Evolutionary conservation across 1,140 invertebrate genomes (phyloP).

Genomic region (Calliphora vicina): DNA sequence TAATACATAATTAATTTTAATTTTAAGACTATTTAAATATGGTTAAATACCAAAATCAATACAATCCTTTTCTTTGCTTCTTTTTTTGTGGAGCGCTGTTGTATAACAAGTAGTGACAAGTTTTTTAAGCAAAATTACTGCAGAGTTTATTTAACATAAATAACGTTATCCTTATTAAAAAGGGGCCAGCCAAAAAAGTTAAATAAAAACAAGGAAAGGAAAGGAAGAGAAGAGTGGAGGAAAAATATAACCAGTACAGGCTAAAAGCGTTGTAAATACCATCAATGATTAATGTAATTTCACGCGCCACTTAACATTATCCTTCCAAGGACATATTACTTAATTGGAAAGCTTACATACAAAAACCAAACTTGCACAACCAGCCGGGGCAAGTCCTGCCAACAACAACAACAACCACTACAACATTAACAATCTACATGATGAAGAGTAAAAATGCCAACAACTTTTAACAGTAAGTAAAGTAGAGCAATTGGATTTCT

Average conservation of each 20-base stretch:
- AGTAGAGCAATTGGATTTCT: slow-evolving; percentile 17
- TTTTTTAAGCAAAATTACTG: not conserved
- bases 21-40: not conserved
- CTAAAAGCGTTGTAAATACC: slow-evolving; percentile 49
- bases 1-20: slow-evolving; percentile 35
- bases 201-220: too few relatives aligned
- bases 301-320: slow-evolving; percentile 62
- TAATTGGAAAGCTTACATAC: slow-evolving; percentile 51
- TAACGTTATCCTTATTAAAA: not conserved
- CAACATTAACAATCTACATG: not conserved
- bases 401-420: not conserved
- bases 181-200: not conserved
- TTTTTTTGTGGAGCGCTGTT: too few relatives aligned
- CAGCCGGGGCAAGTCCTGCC: not conserved
- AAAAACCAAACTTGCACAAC: not conserved
- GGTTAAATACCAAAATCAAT: not conserved
- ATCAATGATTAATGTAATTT: slow-evolving; percentile 63
- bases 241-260: not conserved
- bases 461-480: slow-evolving; percentile 10
- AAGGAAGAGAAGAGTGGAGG: not conserved
- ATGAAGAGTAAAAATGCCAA: not conserved
- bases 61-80: too few relatives aligned
- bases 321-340: slow-evolving; percentile 62
- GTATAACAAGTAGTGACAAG: not conserved
- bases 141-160: not conserved